Base-by-base conservation (phyloP, 2,888 invertebrate species). In the Rhagonycha fulva region DNA sequence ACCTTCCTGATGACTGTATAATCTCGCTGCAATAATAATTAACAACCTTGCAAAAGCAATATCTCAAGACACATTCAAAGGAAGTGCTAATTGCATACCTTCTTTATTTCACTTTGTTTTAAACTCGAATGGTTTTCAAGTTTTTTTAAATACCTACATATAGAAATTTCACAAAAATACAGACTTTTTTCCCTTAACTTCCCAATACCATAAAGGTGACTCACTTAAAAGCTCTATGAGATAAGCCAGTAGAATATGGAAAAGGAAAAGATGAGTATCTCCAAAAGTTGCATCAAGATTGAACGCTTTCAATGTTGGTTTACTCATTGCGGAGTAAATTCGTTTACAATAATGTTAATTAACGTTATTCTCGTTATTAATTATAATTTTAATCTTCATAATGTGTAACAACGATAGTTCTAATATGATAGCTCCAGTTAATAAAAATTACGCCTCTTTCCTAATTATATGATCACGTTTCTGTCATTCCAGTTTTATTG, bases 401-500 rank as follows among this genome's bases (percentile, higher is more conserved):
- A 76, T 78, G 78, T 79, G 77, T 81, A 78, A 79, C 47, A 47
- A 76, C 76, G 75, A 73, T 76, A 71, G 76, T 28, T 73, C 76
- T 73, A 70, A 80, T 78, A 80, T 81, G 82, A 82, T 82, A 80
- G 81, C 80, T 80, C 82, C 80, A 82, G 80, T 80, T 76, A 76
- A 80, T 80, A 82, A 83, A 83, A 75, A 80, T 78, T 80, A 83
- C 84, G 84, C 84, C 85, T 82, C 81, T 81, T 82, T 82, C 83
- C 84, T 85, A 85, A 86, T 85, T 85, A 85, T 84, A 81, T 81
- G 84, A 83, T 86, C 86, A 86, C 86, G 86, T 86, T 85, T 86
- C 85, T 86, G 84, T 85, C 85, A 86, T 86, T 86, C 85, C 83
- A 81, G 82, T 84, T 84, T 84, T 84, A 85, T 85, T 85, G 85